These are phyloP conservation scores for Hydrophis major DNA, from an alignment of 2,797 vertebrate species.

Conservation along the genomic window DNA sequence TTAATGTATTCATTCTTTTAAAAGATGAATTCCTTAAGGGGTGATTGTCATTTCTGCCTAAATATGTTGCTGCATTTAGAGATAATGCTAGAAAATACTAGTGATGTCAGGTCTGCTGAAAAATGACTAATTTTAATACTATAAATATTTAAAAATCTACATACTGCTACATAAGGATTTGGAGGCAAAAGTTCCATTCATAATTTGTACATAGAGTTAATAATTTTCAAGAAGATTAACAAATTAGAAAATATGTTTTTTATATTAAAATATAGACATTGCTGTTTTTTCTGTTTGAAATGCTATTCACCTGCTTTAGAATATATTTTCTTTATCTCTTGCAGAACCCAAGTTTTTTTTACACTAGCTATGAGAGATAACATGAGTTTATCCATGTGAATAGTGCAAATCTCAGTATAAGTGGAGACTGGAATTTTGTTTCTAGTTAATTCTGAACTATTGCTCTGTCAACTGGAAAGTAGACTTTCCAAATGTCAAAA, in stretches of 20 bases:
- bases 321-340: neutral
- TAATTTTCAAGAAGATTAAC: neutral
- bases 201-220: neutral
- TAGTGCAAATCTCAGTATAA: neutral
- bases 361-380: neutral
- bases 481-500: neutral
- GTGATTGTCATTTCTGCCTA: neutral
- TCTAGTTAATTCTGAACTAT: neutral
- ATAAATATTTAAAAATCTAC: neutral
- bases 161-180: neutral
- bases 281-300: neutral
- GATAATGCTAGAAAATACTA: conserved; percentile 6
- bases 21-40: neutral
- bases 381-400: neutral
- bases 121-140: conserved; percentile 5
- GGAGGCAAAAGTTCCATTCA: neutral
- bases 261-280: neutral
- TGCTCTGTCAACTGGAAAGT: neutral
- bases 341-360: neutral
- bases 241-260: neutral
- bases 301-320: neutral
- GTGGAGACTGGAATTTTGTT: neutral
- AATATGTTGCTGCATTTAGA: neutral
- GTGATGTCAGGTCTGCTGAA: neutral
- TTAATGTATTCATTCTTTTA: neutral